phyloP scores from a whole-genome alignment of 2,888 invertebrate genomes.

The Bembecia ichneumoniformis region DNA sequence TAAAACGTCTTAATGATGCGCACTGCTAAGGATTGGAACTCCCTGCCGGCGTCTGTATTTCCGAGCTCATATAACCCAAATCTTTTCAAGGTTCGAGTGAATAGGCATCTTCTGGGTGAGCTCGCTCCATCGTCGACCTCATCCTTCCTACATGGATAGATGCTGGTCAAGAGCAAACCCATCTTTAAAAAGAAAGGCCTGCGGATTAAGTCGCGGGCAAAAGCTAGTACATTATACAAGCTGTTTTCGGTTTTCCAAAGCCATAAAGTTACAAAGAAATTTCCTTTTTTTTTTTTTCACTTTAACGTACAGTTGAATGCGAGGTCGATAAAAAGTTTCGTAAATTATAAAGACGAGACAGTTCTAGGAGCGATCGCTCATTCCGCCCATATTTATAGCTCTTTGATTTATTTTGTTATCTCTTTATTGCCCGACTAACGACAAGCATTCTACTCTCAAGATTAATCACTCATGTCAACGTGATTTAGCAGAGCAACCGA shows the following conservation, averaged over 20 bases:
- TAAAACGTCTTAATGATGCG: too few species aligned
- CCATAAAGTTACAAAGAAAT: conserved; percentile 56
- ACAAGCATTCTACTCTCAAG: conserved; percentile 66
- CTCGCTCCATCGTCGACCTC: too few species aligned
- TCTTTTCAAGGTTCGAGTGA: too few species aligned
- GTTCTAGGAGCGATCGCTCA: conserved; percentile 64
- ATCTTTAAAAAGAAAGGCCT: too few species aligned
- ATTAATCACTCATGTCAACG: conserved; percentile 67
- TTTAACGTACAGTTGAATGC: conserved; percentile 45
- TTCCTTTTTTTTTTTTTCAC: conserved; percentile 59
- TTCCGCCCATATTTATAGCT: conserved; percentile 61
- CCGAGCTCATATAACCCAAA: too few species aligned
- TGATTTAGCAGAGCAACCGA: conserved; percentile 70
- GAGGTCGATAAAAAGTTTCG: conserved; percentile 56
- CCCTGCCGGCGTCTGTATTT: too few species aligned
- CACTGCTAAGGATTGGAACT: too few species aligned
- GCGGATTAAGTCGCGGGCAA: too few species aligned
- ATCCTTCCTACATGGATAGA: too few species aligned
- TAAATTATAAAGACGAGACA: conserved; percentile 56
- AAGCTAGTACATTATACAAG: too few species aligned
- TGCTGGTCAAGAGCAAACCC: too few species aligned
- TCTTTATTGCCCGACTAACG: conserved; percentile 68
- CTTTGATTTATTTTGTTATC: conserved; percentile 72
- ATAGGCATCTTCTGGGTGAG: too few species aligned
- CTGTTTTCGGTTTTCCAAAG: conserved; percentile 30